These are phyloP conservation scores for Coluber constrictor DNA, from an alignment of 2,797 vertebrate genomes.

Conservation along the genomic window DNA sequence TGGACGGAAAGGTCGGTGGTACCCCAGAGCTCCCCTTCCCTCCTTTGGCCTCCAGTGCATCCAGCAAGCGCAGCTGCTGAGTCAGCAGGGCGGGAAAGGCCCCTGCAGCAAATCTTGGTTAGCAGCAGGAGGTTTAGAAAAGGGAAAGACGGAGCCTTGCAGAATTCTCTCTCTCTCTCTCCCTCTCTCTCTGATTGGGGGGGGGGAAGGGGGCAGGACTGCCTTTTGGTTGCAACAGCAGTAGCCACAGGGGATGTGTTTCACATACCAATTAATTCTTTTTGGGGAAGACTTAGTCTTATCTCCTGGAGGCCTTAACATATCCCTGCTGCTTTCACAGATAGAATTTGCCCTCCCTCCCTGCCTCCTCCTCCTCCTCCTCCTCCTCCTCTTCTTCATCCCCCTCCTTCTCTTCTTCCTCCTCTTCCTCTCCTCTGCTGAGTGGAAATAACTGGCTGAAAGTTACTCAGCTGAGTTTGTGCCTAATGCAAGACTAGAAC, in stretches of 20 bases:
- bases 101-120: fast-evolving
- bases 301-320: not conserved
- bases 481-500: not conserved
- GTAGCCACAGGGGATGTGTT: not conserved
- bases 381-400: too few species aligned
- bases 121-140: fast-evolving
- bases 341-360: not conserved
- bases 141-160: not conserved
- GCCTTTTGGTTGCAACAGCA: fast-evolving
- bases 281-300: not conserved
- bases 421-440: fast-evolving
- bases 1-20: not conserved
- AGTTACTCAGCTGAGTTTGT: not conserved
- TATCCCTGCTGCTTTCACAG: not conserved
- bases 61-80: not conserved
- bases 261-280: slow-evolving; percentile 26
- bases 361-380: fast-evolving
- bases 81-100: not conserved
- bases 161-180: not conserved
- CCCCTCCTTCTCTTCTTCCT: not conserved
- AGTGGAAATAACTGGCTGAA: not conserved
- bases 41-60: fast-evolving
- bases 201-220: not conserved
- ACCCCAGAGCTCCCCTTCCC: not conserved
- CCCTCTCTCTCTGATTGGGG: not conserved